A percentile compares a stretch with the other conserved stretches of the same genome.
Conservation (phyloP, 2,888 invertebrate genomes). For the Eutolmus rufibarbis region DNA sequence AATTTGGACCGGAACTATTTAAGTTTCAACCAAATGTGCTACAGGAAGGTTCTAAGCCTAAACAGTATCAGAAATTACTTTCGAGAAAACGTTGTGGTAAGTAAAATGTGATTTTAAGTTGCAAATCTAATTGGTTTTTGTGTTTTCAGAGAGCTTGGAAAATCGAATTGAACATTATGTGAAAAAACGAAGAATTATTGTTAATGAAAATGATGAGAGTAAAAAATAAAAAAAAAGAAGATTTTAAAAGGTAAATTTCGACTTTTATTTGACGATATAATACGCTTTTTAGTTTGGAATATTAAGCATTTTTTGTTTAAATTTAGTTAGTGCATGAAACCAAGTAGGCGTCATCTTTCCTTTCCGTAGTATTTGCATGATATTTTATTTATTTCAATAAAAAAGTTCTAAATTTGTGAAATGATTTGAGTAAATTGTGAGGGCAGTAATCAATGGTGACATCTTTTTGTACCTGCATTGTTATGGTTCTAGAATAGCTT, state of each 20-base stretch:
- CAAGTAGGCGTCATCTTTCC: not conserved
- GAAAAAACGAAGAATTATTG: constrained; percentile 69
- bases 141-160: constrained; percentile 79
- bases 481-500: no score
- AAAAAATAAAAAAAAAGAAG: not conserved
- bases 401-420: no score
- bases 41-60: constrained; percentile 72
- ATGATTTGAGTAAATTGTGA: no score
- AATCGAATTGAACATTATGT: constrained; percentile 78
- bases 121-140: constrained; percentile 39
- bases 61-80: constrained; percentile 76
- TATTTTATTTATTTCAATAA: no score
- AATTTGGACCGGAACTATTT: constrained; percentile 50
- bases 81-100: constrained; percentile 81
- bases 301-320: not conserved
- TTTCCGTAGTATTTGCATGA: no score
- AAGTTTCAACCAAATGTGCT: constrained; percentile 68
- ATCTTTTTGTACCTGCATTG: no score
- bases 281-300: not conserved
- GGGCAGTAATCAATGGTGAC: no score
- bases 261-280: not conserved
- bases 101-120: constrained; percentile 53
- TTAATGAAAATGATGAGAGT: not conserved
- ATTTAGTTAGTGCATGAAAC: not conserved
- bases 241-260: not conserved